Conservation (phyloP, 2,113 vertebrate genomes). For the Mus pahari region DNA sequence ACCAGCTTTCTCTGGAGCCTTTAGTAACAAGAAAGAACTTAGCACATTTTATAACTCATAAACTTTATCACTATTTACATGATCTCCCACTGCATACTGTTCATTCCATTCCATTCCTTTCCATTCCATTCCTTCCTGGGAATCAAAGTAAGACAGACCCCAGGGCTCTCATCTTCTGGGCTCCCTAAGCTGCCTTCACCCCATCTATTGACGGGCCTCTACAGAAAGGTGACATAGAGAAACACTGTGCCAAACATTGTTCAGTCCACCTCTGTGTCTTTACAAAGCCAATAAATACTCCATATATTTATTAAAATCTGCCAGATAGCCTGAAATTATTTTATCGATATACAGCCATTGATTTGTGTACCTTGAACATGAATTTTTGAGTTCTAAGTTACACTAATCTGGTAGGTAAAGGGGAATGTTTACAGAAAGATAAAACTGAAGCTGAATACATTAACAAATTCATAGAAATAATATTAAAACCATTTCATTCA, state of each 20-base stretch:
- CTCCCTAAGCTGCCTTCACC: not conserved
- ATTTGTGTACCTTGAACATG: conserved; percentile 23
- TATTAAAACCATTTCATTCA: conserved; percentile 64
- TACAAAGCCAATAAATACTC: not conserved
- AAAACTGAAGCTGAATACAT: conserved; percentile 30
- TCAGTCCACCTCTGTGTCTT: conserved; percentile 12
- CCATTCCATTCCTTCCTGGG: not conserved
- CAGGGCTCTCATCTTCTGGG: not conserved
- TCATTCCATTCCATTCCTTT: too few species aligned
- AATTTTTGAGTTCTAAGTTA: conserved; percentile 30
- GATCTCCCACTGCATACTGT: too few species aligned
- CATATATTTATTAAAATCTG: not conserved
- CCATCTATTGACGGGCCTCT: not conserved
- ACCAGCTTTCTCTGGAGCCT: not conserved
- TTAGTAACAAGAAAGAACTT: conserved; percentile 4
- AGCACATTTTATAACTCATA: not conserved
- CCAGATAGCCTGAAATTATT: conserved; percentile 16
- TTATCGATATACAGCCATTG: conserved; percentile 3
- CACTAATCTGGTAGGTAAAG: not conserved
- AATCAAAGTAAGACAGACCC: not conserved
- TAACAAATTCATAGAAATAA: conserved; percentile 58
- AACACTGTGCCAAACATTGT: not conserved
- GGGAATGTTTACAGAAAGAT: conserved; percentile 29
- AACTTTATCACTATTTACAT: not conserved
- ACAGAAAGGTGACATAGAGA: not conserved